These are phyloP conservation scores for Carollia perspicillata DNA, from an alignment of 2,113 vertebrate species.

Conservation along the genomic window DNA sequence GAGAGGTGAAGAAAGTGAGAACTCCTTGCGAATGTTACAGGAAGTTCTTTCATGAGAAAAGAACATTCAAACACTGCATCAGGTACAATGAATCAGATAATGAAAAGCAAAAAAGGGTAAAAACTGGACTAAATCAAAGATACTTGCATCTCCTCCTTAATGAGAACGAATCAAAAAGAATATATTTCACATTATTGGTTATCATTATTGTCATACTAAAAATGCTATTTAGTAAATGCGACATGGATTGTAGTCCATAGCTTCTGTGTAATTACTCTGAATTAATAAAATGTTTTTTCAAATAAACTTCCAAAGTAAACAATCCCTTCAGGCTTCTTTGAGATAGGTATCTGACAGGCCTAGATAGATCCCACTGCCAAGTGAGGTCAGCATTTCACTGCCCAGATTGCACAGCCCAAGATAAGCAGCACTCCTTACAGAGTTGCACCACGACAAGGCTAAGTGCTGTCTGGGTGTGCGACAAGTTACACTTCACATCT, in stretches of 20 bases:
- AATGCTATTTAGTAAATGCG: neutral
- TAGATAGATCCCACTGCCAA: neutral
- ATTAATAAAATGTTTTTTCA: neutral
- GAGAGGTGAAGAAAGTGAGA: neutral
- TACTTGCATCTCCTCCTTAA: neutral
- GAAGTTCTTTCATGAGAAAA: neutral
- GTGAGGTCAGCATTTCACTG: neutral
- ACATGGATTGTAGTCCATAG: neutral
- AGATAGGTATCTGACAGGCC: neutral
- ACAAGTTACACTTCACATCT: neutral
- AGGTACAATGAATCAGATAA: neutral
- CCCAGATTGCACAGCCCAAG: neutral
- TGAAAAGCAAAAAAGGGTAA: neutral
- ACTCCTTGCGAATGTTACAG: neutral
- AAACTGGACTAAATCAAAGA: neutral
- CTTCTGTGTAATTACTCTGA: neutral
- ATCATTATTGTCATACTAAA: neutral
- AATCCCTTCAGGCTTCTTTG: neutral
- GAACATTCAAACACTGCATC: neutral
- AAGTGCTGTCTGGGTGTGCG: neutral
- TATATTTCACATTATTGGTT: rapidly evolving
- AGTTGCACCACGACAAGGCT: neutral
- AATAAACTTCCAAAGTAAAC: neutral
- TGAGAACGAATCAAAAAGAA: neutral
- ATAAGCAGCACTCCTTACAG: neutral